phyloP scores from a whole-genome alignment of 2,888 invertebrate genomes.

The Ganaspis brasiliensis region DNA sequence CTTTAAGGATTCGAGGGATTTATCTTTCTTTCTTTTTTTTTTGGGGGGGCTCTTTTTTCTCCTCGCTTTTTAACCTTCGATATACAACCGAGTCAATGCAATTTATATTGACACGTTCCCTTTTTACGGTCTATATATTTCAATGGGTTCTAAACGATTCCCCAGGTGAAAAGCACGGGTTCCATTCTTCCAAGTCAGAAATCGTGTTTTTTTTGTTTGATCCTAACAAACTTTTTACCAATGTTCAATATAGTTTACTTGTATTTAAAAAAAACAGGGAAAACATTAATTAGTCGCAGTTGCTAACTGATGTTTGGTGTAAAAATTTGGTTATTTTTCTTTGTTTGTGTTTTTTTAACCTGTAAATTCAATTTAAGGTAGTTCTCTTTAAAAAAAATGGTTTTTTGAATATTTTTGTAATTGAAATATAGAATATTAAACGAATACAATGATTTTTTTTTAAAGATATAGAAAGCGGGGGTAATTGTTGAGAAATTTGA shows the following conservation, averaged over 20 bases:
- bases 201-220: not conserved
- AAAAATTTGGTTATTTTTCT: not conserved
- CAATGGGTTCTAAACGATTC: not conserved
- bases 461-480: too few species aligned
- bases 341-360: too few species aligned
- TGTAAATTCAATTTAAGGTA: too few species aligned
- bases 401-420: too few species aligned
- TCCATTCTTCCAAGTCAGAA: slow-evolving; percentile 4
- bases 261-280: too few species aligned
- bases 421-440: too few species aligned
- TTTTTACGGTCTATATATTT: not conserved
- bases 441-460: too few species aligned
- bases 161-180: not conserved
- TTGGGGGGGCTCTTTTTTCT: too few species aligned
- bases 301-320: too few species aligned
- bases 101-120: slow-evolving; percentile 29
- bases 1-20: slow-evolving; percentile 45
- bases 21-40: slow-evolving; percentile 9
- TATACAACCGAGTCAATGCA: not conserved
- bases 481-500: too few species aligned
- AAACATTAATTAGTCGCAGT: too few species aligned
- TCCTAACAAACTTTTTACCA: not conserved
- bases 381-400: too few species aligned
- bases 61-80: not conserved
- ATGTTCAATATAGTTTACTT: not conserved